phyloP scores from a whole-genome alignment of 2,888 invertebrate genomes.

The Hermodice carunculata region DNA sequence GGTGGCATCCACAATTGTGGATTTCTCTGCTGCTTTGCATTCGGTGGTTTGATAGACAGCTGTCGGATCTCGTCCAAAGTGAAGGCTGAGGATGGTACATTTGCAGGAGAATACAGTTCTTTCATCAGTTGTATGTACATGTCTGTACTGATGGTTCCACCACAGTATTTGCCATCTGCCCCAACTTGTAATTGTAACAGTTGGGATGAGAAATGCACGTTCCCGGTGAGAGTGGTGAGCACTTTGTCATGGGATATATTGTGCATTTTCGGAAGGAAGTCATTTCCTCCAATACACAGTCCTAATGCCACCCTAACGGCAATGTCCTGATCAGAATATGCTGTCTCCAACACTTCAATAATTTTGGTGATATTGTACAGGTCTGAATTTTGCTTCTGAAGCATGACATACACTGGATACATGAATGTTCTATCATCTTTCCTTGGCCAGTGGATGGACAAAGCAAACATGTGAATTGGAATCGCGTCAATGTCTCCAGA shows the following conservation, averaged over 20 bases:
- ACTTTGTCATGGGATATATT: too few relatives aligned
- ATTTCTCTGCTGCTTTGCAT: too few relatives aligned
- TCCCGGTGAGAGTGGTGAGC: too few relatives aligned
- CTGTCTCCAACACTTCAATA: slow-evolving; percentile 6
- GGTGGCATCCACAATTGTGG: background rate
- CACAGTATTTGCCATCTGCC: too few relatives aligned
- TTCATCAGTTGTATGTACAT: too few relatives aligned
- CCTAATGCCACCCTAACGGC: slow-evolving; percentile 1
- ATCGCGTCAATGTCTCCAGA: slow-evolving; percentile 1
- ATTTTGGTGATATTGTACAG: slow-evolving; percentile 24
- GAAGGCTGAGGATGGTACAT: too few relatives aligned
- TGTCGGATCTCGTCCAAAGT: too few relatives aligned
- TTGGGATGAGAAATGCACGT: too few relatives aligned
- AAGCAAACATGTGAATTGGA: background rate
- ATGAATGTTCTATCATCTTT: background rate
- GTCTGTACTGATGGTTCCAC: too few relatives aligned
- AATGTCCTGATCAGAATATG: background rate
- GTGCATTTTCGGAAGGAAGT: background rate
- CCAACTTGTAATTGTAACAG: too few relatives aligned
- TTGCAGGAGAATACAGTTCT: too few relatives aligned
- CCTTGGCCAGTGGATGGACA: background rate
- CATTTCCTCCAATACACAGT: slow-evolving; percentile 10
- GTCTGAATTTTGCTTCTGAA: slow-evolving; percentile 18
- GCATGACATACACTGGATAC: slow-evolving; percentile 16
- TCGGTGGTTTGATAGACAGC: too few relatives aligned